A percentile compares a stretch with the other conserved stretches of the same genome.
phyloP scores from a whole-genome alignment of 2,888 invertebrate species.

The Baccha elongata region DNA sequence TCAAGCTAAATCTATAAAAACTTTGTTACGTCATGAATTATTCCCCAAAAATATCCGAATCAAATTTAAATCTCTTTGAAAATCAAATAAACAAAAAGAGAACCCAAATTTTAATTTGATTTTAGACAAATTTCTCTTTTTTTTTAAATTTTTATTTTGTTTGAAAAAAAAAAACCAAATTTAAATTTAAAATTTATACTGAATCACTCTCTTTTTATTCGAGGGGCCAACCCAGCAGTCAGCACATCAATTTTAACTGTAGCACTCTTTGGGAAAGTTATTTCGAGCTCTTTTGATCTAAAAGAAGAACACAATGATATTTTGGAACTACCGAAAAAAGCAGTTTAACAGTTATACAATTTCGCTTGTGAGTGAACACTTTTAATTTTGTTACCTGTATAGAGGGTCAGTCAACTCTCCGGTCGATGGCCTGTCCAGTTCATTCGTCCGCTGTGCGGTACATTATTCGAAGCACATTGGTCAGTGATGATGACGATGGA shows the following conservation, averaged over 20 bases:
- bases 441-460: no score
- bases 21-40: slow-evolving; percentile 58
- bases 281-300: slow-evolving; percentile 28
- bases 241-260: not conserved
- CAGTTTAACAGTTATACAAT: slow-evolving; percentile 76
- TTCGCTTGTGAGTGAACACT: slow-evolving; percentile 76
- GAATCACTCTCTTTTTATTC: slow-evolving; percentile 35
- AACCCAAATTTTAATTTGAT: slow-evolving; percentile 10
- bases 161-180: slow-evolving; percentile 38
- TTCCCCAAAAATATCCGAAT: slow-evolving; percentile 15
- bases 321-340: slow-evolving; percentile 64
- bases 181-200: slow-evolving; percentile 36
- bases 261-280: slow-evolving; percentile 67
- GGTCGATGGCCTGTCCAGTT: slow-evolving; percentile 70
- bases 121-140: slow-evolving; percentile 30
- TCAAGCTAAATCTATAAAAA: slow-evolving; percentile 13
- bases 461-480: slow-evolving; percentile 48
- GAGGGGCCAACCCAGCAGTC: not conserved
- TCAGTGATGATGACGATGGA: slow-evolving; percentile 50
- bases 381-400: slow-evolving; percentile 74
- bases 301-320: slow-evolving; percentile 47
- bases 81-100: slow-evolving; percentile 26
- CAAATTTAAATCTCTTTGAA: slow-evolving; percentile 16
- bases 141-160: slow-evolving; percentile 18
- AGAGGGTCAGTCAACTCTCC: slow-evolving; percentile 69